phyloP scores from a whole-genome alignment of 2,797 vertebrate species.

The Characodon lateralis region DNA sequence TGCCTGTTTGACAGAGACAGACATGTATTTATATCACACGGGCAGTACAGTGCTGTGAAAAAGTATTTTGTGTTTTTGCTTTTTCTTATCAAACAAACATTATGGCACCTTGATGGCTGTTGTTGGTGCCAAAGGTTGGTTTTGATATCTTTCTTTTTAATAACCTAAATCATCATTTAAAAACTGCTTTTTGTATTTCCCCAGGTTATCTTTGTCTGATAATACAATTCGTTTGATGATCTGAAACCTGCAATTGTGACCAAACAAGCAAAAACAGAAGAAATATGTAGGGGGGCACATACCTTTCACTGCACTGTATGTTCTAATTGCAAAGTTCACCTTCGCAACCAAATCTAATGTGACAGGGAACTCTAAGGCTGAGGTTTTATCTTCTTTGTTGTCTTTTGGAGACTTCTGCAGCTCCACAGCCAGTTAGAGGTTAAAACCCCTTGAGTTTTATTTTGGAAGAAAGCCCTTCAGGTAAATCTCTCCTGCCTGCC shows the following conservation, averaged over 20 bases:
- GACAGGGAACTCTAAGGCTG: not conserved
- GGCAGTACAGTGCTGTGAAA: not conserved
- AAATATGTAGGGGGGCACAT: not conserved
- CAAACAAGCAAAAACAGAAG: not conserved
- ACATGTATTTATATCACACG: not conserved
- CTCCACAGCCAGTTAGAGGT: not conserved
- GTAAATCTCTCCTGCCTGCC: not conserved
- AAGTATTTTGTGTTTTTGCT: too few species aligned
- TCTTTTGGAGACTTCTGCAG: not conserved
- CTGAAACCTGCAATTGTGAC: not conserved
- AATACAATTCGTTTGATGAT: not conserved
- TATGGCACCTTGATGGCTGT: not conserved
- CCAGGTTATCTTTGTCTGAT: not conserved
- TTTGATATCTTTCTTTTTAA: not conserved
- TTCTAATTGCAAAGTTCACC: not conserved
- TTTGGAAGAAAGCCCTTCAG: not conserved
- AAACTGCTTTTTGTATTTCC: not conserved
- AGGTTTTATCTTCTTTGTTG: not conserved
- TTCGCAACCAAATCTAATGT: not conserved
- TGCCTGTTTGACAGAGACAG: slow-evolving; percentile 76
- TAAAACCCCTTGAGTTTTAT: not conserved
- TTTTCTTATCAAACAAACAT: too few species aligned
- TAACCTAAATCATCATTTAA: not conserved
- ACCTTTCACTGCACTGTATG: not conserved
- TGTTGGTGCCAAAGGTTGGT: not conserved